Percentiles rank a stretch among this genome's conserved stretches.
Evolutionary conservation across 92 coral and sea anemone species (phyloP).

Genomic region (Phenganax subtilis): DNA sequence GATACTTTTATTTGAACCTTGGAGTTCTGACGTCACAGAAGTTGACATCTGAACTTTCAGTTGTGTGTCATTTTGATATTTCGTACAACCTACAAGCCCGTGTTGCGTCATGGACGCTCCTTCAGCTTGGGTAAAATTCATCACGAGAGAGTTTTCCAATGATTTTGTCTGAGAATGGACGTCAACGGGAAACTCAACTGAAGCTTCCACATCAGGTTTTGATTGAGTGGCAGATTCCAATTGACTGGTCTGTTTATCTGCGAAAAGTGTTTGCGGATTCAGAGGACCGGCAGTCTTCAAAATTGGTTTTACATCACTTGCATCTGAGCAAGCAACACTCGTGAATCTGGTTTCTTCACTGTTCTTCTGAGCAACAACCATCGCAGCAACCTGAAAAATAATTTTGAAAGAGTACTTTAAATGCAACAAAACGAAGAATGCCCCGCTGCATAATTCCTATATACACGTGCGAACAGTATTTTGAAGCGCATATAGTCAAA

Average conservation of each 20-base stretch:
- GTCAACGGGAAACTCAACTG: not conserved
- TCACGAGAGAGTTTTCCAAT: not conserved
- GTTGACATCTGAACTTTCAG: conserved; percentile 2
- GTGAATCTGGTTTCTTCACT: not conserved
- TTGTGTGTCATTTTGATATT: not conserved
- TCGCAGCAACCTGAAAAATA: conserved; percentile 3
- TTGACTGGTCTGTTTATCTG: conserved; percentile 5
- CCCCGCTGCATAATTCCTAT: not conserved
- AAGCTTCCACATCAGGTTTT: not conserved
- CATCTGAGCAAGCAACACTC: not conserved
- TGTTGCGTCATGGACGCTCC: not conserved
- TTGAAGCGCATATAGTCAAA: too few species aligned
- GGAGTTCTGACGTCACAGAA: not conserved
- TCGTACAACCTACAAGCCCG: not conserved
- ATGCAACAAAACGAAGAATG: not conserved
- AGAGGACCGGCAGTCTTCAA: conserved; percentile 10
- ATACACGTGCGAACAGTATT: not conserved
- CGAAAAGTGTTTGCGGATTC: not conserved
- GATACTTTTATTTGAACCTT: not conserved
- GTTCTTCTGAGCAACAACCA: not conserved
- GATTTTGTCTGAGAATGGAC: not conserved
- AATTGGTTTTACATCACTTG: conserved; percentile 1
- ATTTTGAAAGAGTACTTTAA: not conserved
- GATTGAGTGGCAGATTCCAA: not conserved
- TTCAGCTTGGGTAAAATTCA: not conserved